Evolutionary conservation across 1,140 invertebrate genomes (phyloP).

Genomic region (Drosophila burlai): DNA sequence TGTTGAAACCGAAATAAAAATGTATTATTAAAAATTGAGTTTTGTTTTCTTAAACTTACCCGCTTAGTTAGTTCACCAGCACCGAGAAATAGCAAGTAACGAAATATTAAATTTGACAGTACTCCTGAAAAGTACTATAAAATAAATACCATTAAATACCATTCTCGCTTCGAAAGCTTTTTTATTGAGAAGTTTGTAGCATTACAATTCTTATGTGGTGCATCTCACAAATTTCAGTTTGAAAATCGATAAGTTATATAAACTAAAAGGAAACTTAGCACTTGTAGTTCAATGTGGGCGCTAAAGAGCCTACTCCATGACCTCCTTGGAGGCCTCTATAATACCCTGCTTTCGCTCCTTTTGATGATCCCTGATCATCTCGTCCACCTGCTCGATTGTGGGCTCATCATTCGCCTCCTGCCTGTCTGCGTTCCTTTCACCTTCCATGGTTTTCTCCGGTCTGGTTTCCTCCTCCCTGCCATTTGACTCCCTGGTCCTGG

Average conservation of each 20-base stretch:
- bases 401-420: slow-evolving; percentile 37
- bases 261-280: slow-evolving; percentile 52
- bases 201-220: slow-evolving; percentile 17
- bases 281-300: slow-evolving; percentile 7
- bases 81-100: neutral
- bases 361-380: slow-evolving; percentile 86
- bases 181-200: slow-evolving; percentile 42
- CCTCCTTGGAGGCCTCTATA: slow-evolving; percentile 85
- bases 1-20: too few relatives aligned
- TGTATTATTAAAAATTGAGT: too few relatives aligned
- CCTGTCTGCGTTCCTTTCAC: slow-evolving; percentile 23
- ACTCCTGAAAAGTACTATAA: neutral
- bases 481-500: slow-evolving; percentile 17
- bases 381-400: slow-evolving; percentile 86
- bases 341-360: slow-evolving; percentile 86
- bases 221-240: slow-evolving; percentile 34
- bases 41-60: slow-evolving; percentile 1
- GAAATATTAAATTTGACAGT: neutral
- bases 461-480: slow-evolving; percentile 14
- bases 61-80: neutral
- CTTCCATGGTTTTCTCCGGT: slow-evolving; percentile 32
- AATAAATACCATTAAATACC: neutral
- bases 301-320: slow-evolving; percentile 27
- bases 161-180: slow-evolving; percentile 59
- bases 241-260: slow-evolving; percentile 33